phyloP scores from a whole-genome alignment of 1,140 invertebrate genomes.

The Dufourea novaeangliae region DNA sequence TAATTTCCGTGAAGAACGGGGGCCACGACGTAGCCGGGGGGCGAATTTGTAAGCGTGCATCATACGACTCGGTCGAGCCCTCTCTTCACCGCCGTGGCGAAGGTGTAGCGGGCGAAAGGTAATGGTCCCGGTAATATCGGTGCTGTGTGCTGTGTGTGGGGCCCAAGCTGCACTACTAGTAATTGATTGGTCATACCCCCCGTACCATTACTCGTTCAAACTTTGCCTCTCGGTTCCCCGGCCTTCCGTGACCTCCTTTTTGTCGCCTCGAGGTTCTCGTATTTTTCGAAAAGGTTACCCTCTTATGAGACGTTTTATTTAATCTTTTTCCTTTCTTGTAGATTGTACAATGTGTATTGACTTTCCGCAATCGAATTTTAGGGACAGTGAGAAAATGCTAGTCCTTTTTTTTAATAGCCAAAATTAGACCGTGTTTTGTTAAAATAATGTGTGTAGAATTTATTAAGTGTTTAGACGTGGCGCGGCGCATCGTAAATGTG shows the following conservation, averaged over 20 bases:
- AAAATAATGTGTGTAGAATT: too few species aligned
- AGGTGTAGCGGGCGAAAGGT: constrained; percentile 72
- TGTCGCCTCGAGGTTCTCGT: constrained; percentile 30
- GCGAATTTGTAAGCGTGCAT: constrained; percentile 72
- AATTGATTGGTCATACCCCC: constrained; percentile 77
- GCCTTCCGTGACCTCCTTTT: constrained; percentile 66
- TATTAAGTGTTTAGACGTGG: too few species aligned
- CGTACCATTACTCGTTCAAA: constrained; percentile 74
- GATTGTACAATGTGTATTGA: too few species aligned
- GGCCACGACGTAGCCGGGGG: constrained; percentile 48
- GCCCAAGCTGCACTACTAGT: constrained; percentile 74
- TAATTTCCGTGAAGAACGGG: constrained; percentile 47
- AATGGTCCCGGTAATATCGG: constrained; percentile 75
- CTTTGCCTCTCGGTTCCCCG: constrained; percentile 61
- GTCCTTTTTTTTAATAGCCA: too few species aligned
- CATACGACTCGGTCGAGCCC: constrained; percentile 56
- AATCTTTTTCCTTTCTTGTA: too few species aligned
- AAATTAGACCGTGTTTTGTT: too few species aligned
- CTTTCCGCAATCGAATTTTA: too few species aligned
- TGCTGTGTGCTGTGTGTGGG: constrained; percentile 73
- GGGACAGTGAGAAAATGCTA: too few species aligned
- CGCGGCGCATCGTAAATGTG: too few species aligned
- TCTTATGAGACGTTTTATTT: background rate
- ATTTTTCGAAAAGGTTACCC: constrained; percentile 36
- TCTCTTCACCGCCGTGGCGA: constrained; percentile 32